Base-by-base conservation (phyloP, 2,888 invertebrate genomes). In the Pammene fasciana region DNA sequence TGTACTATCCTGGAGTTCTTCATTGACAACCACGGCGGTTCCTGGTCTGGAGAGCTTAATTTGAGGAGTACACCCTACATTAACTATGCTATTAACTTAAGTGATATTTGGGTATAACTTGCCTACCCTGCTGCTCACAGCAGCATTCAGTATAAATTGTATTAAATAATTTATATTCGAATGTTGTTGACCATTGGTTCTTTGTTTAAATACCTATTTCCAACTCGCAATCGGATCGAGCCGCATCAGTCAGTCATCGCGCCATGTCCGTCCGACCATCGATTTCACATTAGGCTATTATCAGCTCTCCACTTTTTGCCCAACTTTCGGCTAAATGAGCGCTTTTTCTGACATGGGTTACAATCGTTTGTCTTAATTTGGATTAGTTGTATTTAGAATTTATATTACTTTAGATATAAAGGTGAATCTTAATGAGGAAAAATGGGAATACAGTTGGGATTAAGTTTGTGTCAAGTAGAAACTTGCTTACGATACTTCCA, bases 281-380 rank as follows among this genome's bases (percentile, higher is more conserved):
- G 88, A 88, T 88, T 87, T 88, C 83, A 75, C 88, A 88, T 88
- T 87, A 88, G 83, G 81, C 77, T 79, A 68, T 68, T 68, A 65
- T 54, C 68, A 68, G 68, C 65, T 64, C 57, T 57, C 43, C 6
- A 68, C 59, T 65, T 65, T 68, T 68, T 64, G 65, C 54, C 46
- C 65, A 52, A 46, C 16, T 52, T 64, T 68, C 46, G 14, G 45
- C 65, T 46, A 46, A 68, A 65, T 68, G 68, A 65, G 68, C 50
- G n/a, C 50, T 56, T 45, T 64, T 68, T 64, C 50, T 64, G 56
- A 68, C 64, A 50, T 36, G 48, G 60, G 50, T 50, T 10, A 43
- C 41, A 56, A 50, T 68, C 62, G 68, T 68, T 56, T 45, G 50
- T 64, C 68, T 68, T 59, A 68, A 59, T 65, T 68, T 56, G n/a